Percentiles rank a stretch among this genome's conserved stretches.
phyloP scores from a whole-genome alignment of 2,888 invertebrate species.

The Rotaria macrura region DNA sequence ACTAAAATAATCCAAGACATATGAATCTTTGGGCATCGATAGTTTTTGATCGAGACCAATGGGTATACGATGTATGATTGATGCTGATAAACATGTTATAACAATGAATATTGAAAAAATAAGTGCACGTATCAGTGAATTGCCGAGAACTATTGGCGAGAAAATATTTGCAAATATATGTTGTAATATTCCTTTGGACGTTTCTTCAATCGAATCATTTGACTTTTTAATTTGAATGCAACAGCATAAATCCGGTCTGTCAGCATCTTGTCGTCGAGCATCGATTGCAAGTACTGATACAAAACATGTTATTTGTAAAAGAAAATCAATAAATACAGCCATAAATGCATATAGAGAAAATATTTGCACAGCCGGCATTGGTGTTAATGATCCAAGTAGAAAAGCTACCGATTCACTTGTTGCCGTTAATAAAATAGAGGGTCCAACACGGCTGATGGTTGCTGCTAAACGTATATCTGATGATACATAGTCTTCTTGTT shows the following conservation, averaged over 20 bases:
- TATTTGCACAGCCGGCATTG: slow-evolving; percentile 92
- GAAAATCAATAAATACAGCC: slow-evolving; percentile 85
- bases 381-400: slow-evolving; percentile 83
- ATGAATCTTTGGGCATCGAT: slow-evolving; percentile 88
- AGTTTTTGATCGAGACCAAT: slow-evolving; percentile 93
- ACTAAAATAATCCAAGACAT: slow-evolving; percentile 79
- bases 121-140: not conserved
- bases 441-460: slow-evolving; percentile 81
- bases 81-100: slow-evolving; percentile 76
- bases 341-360: slow-evolving; percentile 93
- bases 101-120: slow-evolving; percentile 68
- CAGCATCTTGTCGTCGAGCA: slow-evolving; percentile 63
- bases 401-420: slow-evolving; percentile 89
- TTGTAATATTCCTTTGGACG: slow-evolving; percentile 17
- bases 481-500: slow-evolving; percentile 61
- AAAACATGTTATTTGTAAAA: slow-evolving; percentile 90
- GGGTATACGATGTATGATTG: slow-evolving; percentile 75
- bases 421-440: slow-evolving; percentile 87
- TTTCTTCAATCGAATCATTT: not conserved
- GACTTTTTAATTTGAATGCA: not conserved
- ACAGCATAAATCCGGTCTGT: slow-evolving; percentile 28
- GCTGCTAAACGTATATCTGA: slow-evolving; percentile 77
- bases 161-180: slow-evolving; percentile 26
- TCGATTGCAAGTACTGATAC: slow-evolving; percentile 80
- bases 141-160: slow-evolving; percentile 21